Evolutionary conservation across 2,113 vertebrate species (phyloP), one percentile per base, ranked within the genome.

Genomic region (Macquaria ambigua): DNA sequence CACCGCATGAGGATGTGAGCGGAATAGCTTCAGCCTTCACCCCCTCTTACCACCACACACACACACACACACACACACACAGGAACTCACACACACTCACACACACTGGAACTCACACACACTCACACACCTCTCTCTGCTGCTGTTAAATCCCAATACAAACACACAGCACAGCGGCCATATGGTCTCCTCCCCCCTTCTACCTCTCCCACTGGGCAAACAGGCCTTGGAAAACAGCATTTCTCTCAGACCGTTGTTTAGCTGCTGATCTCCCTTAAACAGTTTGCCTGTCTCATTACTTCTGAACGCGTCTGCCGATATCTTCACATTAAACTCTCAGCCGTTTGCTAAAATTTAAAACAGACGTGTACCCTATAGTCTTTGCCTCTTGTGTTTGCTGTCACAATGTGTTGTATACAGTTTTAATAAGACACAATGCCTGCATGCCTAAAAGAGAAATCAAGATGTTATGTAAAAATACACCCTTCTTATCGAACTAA

Each of bases 1-100:
- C 92, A 93, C 93, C 34, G 93, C 95, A 95, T 91, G 89, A 93
- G 91, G 91, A 95, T 95, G 95, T 94, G 94, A 95, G 90, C 79
- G 56, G 94, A 95, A 95, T 95, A 90, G 74, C 81, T 77, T 50
- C 56, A 83, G 87, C 76, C 76, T 79, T 74, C 74, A 43, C 34
- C 55, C 52, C 58, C 72, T 68, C 62, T 52, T 5, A 67, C 34
- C 28, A 63, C n/a, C 69, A 41, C 37, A 63, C 58, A 80, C 37
- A 46, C 70, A 59, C 66, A 56, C 48, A 48, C 52, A 68, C 62
- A 74, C 61, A 14, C 55, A 28, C 48, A 73, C 58, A 41, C 50
- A 31, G 31, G 31, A 14, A 56, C 70, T n/a, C 23, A 37, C 18
- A 63, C 25, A 10, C 52, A 58, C 80, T 14, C 56, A 41, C 28